Percentiles rank a stretch among this genome's conserved stretches.
phyloP scores from a whole-genome alignment of 2,888 invertebrate genomes.

The Leucophenga montana region DNA sequence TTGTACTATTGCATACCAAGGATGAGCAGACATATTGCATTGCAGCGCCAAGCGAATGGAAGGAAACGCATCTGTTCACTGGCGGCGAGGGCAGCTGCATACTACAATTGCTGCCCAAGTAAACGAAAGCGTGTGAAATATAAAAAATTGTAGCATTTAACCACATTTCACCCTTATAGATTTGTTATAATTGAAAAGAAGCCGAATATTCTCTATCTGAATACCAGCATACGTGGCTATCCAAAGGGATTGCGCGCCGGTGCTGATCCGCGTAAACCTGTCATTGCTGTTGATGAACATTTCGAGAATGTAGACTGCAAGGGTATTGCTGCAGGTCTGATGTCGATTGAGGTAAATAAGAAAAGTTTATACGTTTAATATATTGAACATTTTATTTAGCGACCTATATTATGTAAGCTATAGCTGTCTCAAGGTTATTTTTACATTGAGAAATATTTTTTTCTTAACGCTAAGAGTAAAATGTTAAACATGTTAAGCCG shows the following conservation, averaged over 20 bases:
- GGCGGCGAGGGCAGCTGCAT: conserved; percentile 86
- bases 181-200: conserved; percentile 78
- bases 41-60: conserved; percentile 87
- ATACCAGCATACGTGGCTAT: conserved; percentile 87
- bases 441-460: no score
- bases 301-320: conserved; percentile 82
- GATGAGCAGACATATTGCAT: conserved; percentile 83
- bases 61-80: conserved; percentile 88
- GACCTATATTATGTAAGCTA: no score
- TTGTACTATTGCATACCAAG: conserved; percentile 77
- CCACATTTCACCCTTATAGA: conserved; percentile 62
- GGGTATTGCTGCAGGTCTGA: conserved; percentile 79
- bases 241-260: conserved; percentile 89
- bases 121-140: conserved; percentile 32
- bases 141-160: neutral
- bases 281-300: conserved; percentile 82
- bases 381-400: no score
- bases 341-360: conserved; percentile 77
- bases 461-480: no score
- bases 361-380: no score
- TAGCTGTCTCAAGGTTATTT: no score
- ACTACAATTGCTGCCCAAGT: conserved; percentile 84
- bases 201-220: conserved; percentile 87
- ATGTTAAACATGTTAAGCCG: no score
- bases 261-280: conserved; percentile 83